Evolutionary conservation across 2,113 vertebrate genomes (phyloP), one percentile per base, ranked within the genome.

Genomic region (Ciconia stormi): DNA sequence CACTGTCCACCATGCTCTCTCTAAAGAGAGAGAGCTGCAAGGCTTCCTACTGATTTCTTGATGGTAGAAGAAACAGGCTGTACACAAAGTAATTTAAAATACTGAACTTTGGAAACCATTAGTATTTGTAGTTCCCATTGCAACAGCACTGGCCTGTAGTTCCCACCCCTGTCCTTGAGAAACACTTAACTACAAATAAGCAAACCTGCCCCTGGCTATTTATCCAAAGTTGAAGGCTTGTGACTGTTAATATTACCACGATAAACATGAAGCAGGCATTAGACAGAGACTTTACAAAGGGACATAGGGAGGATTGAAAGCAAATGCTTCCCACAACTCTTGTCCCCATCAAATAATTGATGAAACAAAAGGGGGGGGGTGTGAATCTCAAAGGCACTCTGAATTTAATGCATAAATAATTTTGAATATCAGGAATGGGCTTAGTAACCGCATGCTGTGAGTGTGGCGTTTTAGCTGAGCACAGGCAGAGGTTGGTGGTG

Each of bases 1-100:
- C 26, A 18, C 19, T 76, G 21, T 52, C 9, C n/a, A 50, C 44
- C 16, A 11, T 0, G 0, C 4, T 32, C 22, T 55, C 26, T 58
- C 29, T 58, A 58, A 58, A 40, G 22, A 71, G 47, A 74, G 52
- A 40, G 52, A 32, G 26, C 22, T 78, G 23, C 30, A 42, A 65
- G 36, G 16, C 36, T 78, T 90, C 55, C 70, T 82, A 12, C 52
- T 67, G 66, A 26, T n/a, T 70, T 84, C 26, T 84, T 65, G 40
- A 27, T 36, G 50, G 25, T 19, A 56, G 36, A 62, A 89, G 66
- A 67, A 93, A 38, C 5, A 34, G 22, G 5, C 40, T 63, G 26
- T 80, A 21, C 9, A 11, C 10, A 72, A 56, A 14, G 21, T 63
- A 29, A 79, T 80, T 71, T n/a, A 50, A 81, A 83, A 61, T 77